Base-by-base conservation (phyloP, 2,113 vertebrate genomes). In the cat (Felis catus) region DNA sequence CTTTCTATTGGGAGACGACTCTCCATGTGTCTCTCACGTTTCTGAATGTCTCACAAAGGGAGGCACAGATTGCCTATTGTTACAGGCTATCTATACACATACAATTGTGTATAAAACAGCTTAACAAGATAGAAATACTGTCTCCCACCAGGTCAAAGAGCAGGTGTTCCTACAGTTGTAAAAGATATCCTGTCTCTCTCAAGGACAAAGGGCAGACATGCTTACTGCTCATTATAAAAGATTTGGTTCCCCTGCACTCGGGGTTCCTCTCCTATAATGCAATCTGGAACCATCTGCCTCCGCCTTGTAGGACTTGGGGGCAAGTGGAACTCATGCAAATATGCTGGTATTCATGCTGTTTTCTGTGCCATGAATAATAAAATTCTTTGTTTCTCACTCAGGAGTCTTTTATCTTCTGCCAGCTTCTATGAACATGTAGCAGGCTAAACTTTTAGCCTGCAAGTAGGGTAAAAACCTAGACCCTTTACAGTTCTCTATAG, bases 121-220 rank as follows among this genome's bases (percentile, higher is more conserved):
- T 70, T 71, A 68, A 6, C 13, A 33, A 53, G 31, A 74, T 29
- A 73, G 36, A 92, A 95, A 68, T 18, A 19, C 10, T 58, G 21
- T 39, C 33, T 85, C 71, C 66, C 79, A 68, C 23, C 58, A 85
- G 23, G 79, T 83, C 8, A 65, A 93, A 88, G 18, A 84, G 55
- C n/a, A 29, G 18, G 7, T 29, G 71, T 83, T 23, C 65, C 86
- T 45, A 73, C 9, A 65, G 55, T 66, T 71, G 63, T 93, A 48
- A 55, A 91, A 91, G 31, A 93, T 8, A 81, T 41, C 41, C 41
- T 36, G n/a, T 95, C 29, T 88, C n/a, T 92, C 83, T 88, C 76
- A 11, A 78, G 33, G 91, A 87, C 58, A 85, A 92, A 97, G 2
- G 1, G 10, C 10, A 90, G n/a, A 27, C 8, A 53, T 15, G 25